Evolutionary conservation across 2,888 invertebrate species (phyloP).

Genomic region (Phyllotreta cruciferae): DNA sequence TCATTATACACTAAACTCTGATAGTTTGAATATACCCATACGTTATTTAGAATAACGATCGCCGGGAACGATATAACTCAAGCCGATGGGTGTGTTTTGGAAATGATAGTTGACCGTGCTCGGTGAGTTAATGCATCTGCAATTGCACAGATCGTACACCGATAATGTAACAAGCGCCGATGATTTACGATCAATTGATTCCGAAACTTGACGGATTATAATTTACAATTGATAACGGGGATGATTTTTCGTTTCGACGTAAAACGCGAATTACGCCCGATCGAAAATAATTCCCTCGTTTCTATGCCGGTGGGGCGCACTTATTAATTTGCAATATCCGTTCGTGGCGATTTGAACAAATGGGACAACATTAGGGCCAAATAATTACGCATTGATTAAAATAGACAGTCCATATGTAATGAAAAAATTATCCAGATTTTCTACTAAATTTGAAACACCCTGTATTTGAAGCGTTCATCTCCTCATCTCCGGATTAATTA

Average conservation of each 20-base stretch:
- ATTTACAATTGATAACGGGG: neutral
- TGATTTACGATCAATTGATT: conserved; percentile 29
- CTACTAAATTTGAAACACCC: too few species aligned
- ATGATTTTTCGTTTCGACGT: neutral
- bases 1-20: too few species aligned
- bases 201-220: conserved; percentile 19
- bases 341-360: too few species aligned
- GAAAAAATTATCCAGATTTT: too few species aligned
- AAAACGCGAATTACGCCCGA: neutral
- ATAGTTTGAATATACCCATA: too few species aligned
- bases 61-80: conserved; percentile 31
- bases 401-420: too few species aligned
- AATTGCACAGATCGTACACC: conserved; percentile 50
- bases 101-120: conserved; percentile 31
- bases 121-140: conserved; percentile 53
- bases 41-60: conserved; percentile 22
- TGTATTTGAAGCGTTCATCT: neutral
- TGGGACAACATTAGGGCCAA: too few species aligned
- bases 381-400: too few species aligned
- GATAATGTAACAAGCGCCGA: conserved; percentile 47
- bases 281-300: too few species aligned
- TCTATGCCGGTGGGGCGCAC: too few species aligned
- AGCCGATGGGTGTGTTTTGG: conserved; percentile 28
- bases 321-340: too few species aligned
- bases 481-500: neutral